Base-by-base conservation (phyloP, 23 tunicate genomes). In the Phallusia fumigata region DNA sequence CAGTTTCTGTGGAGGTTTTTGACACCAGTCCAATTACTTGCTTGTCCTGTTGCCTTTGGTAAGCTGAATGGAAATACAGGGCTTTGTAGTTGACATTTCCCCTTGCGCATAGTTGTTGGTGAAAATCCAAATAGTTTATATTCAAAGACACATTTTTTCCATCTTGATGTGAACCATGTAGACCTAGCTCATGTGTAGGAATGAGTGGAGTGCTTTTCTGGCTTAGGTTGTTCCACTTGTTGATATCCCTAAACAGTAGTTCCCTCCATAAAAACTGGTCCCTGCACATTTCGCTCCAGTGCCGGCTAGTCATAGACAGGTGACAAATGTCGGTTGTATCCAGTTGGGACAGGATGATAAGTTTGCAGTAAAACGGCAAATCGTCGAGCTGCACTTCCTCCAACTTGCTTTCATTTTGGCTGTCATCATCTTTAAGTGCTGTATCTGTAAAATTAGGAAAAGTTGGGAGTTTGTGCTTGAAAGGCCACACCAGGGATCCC, bases 241-340 rank as follows among this genome's bases (percentile, higher is more conserved):
- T 24, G 90, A 87, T 86, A 73, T 94, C 98, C 44, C 94, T 74
- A 32, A 47, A 90, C 36, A 94, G 72, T 12, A 94, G 80, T 65
- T 94, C 98, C 40, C 98, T 76, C 98, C 98, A 94, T 31, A 94
- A 75, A 74, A 94, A 33, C 58, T 82, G 91, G 85, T 94, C 98
- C 64, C 88, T 86, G 53, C 95, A 85, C 31, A 94, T 82, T 58
- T 82, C 90, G 10, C 79, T 47, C 98, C 98, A 94, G 53, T 85
- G 90, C 26, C 87, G 81, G 75, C 88, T 89, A 8, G 88, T 75
- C 85, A 79, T 76, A 12, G 98, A 94, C 74, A 94, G 36, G 64
- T 83, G 73, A 45, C 90, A 86, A 10, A 94, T 86, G 74, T 94
- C 98, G 6, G 32, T 22, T 0, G 98, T 89, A 16, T 85, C 98